Conservation (phyloP, 2,888 invertebrate genomes). For the Balanococcus diminutus region DNA sequence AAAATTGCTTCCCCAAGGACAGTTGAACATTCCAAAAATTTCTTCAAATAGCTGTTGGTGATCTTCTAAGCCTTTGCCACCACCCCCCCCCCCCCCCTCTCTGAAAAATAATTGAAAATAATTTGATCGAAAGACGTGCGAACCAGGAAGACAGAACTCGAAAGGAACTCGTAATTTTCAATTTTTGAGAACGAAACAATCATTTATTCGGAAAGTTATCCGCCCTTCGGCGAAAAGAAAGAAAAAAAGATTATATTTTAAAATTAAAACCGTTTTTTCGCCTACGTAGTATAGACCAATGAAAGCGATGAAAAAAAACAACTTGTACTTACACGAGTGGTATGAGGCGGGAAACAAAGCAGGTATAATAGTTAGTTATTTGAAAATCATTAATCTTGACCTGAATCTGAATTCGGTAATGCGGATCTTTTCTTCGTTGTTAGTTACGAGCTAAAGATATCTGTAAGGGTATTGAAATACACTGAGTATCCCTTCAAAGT, state of each 20-base stretch:
- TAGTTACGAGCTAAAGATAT: conserved; percentile 39
- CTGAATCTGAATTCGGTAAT: conserved; percentile 44
- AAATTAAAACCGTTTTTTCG: neutral
- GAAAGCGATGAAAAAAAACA: neutral
- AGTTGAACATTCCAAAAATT: no score
- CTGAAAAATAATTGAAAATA: no score
- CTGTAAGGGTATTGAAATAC: conserved; percentile 47
- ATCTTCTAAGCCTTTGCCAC: no score
- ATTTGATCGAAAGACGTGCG: no score
- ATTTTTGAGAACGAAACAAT: no score
- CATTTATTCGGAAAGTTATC: no score
- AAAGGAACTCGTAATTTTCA: no score
- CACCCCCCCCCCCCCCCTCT: no score
- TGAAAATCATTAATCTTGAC: conserved; percentile 53
- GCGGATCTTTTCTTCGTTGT: conserved; percentile 30
- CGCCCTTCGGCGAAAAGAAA: no score
- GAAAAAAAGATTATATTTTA: neutral
- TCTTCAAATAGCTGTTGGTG: no score
- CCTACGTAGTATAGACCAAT: neutral
- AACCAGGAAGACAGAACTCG: no score
- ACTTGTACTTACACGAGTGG: neutral
- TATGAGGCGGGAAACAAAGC: conserved; percentile 44
- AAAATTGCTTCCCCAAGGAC: no score
- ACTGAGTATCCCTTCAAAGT: conserved; percentile 48
- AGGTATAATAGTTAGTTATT: conserved; percentile 52